These are phyloP conservation scores for Abramis brama DNA, from an alignment of 2,113 vertebrate species.

Conservation along the genomic window DNA sequence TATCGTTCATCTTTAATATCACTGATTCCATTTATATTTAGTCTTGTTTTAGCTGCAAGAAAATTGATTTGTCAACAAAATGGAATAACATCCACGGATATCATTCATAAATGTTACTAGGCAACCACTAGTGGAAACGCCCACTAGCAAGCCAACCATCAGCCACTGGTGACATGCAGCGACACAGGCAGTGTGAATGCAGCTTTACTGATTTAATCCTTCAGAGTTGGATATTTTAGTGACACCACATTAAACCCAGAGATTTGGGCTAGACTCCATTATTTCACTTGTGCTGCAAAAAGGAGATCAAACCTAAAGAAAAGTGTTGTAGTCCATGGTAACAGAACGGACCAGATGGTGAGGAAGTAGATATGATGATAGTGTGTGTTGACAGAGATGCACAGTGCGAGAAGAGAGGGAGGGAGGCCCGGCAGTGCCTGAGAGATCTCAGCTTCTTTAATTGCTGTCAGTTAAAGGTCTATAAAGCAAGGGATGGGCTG, in stretches of 20 bases:
- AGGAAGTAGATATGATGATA: conserved; percentile 31
- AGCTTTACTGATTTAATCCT: not conserved
- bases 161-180: no score
- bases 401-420: conserved; percentile 2
- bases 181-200: no score
- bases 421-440: not conserved
- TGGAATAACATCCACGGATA: no score
- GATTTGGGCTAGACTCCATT: not conserved
- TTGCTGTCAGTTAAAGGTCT: conserved; percentile 34
- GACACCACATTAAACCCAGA: conserved; percentile 20
- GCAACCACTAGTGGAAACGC: no score
- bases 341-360: conserved; percentile 23
- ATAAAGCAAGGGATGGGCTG: not conserved
- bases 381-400: conserved; percentile 41
- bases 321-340: not conserved
- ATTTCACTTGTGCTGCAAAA: not conserved
- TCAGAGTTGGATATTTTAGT: conserved; percentile 8
- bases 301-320: conserved; percentile 19
- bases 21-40: no score
- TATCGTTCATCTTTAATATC: no score
- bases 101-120: no score
- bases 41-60: no score
- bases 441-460: conserved; percentile 42
- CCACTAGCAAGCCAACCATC: no score
- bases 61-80: no score